Conservation (phyloP, 2,888 invertebrate genomes). For the Spicauda simplicius region DNA sequence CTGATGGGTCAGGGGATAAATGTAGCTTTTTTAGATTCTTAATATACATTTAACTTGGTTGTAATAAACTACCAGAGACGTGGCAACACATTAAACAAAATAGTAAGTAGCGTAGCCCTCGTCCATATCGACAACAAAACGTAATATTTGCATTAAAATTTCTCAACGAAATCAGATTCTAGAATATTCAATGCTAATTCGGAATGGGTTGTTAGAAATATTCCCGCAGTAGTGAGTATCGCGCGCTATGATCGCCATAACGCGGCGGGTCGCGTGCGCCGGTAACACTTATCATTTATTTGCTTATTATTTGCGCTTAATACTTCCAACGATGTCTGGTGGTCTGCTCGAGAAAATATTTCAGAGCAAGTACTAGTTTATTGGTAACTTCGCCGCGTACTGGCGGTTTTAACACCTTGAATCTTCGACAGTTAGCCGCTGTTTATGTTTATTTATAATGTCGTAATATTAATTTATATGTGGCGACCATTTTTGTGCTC, state of each 20-base stretch:
- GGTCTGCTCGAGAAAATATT: constrained; percentile 28
- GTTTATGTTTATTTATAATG: no score
- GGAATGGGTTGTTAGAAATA: constrained; percentile 25
- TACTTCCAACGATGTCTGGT: constrained; percentile 20
- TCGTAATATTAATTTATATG: no score
- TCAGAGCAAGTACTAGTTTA: constrained; percentile 10
- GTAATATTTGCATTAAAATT: constrained; percentile 30
- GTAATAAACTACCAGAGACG: no score
- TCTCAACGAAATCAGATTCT: constrained; percentile 18
- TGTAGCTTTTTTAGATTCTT: no score
- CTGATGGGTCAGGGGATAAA: no score
- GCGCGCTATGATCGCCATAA: constrained; percentile 18
- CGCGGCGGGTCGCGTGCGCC: constrained; percentile 28
- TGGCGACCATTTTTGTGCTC: no score
- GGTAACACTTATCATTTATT: constrained; percentile 36
- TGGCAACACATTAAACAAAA: background rate
- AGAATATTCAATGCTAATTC: constrained; percentile 36
- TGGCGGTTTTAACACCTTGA: background rate
- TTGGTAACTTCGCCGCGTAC: background rate
- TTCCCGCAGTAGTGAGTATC: constrained; percentile 24
- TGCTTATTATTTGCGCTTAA: constrained; percentile 37
- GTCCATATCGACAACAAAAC: constrained; percentile 1
- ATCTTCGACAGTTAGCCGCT: no score
- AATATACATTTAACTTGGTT: no score
- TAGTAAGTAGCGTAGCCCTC: background rate